Evolutionary conservation across 1,140 invertebrate species (phyloP).

Genomic region (Copidosoma floridanum): DNA sequence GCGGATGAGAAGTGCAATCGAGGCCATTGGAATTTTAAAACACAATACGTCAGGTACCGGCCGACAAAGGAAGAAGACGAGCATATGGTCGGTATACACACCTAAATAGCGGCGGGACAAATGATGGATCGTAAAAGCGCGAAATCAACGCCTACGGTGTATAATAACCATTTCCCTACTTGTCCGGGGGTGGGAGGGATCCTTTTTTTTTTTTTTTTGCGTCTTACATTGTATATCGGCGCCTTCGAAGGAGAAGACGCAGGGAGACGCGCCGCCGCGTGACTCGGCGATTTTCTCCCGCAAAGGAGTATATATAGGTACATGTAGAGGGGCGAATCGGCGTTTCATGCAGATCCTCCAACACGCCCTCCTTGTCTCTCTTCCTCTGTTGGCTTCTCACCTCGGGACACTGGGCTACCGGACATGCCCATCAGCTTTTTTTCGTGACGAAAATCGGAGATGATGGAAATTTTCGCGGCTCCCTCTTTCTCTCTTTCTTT

Average conservation of each 20-base stretch:
- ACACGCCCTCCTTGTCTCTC: slow-evolving; percentile 36
- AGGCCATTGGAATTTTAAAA: too few species aligned
- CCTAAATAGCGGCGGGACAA: neutral
- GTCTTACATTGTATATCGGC: too few species aligned
- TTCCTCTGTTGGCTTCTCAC: slow-evolving; percentile 37
- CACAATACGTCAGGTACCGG: too few species aligned
- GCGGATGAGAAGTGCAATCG: too few species aligned
- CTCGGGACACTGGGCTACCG: slow-evolving; percentile 29
- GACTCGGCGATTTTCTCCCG: slow-evolving; percentile 44
- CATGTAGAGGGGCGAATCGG: slow-evolving; percentile 37
- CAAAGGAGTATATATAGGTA: too few species aligned
- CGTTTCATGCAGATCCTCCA: slow-evolving; percentile 45
- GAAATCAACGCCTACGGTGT: slow-evolving; percentile 44
- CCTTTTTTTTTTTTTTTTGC: too few species aligned
- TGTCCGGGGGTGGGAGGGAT: too few species aligned
- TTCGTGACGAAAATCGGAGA: neutral
- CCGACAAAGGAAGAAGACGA: too few species aligned
- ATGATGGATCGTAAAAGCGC: slow-evolving; percentile 32
- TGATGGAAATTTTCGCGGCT: slow-evolving; percentile 21
- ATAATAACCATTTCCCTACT: slow-evolving; percentile 50
- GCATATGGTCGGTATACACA: too few species aligned
- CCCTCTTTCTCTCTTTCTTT: neutral
- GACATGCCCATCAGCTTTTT: neutral
- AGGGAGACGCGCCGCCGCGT: slow-evolving; percentile 29
- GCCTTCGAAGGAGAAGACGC: too few species aligned